Evolutionary conservation across 2,888 invertebrate species (phyloP), one percentile per base, ranked within the genome.

Genomic region (Dromius quadrimaculatus): DNA sequence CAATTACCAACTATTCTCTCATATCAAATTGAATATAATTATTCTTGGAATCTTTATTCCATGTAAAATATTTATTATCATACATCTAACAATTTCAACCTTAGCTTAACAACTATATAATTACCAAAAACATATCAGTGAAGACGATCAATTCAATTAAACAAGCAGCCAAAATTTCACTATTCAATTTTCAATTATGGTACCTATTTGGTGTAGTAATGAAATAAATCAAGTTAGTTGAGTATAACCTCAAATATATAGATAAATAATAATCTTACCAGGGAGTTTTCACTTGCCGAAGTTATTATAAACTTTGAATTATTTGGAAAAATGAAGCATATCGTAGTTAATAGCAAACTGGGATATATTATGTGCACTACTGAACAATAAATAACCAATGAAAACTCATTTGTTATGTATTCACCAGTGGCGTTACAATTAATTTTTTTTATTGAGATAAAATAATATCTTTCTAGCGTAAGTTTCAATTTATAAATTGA

Each of bases 371-470:
- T 28, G 23, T 28, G 50, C 50, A 23, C 28, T 28, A 28, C 28
- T 15, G 23, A 54, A 15, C 50, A 54, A 54, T 54, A 54, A 54
- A 54, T 54, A 54, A 54, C 50, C 50, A 28, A 54, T 54, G 28
- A 54, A 15, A 13, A 13, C 41, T 6, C 36, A 6, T 9, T 1
- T 9, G 36, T 36, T 22, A 47, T 47, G 22, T 47, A 38, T 13
- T 15, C 11, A 5, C 23, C 47, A 47, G 22, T 11, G 47, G 47
- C 22, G 47, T 20, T 11, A 22, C 2, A n/a, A 20, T 22, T 8
- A 1, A 47, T 47, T 47, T 47, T 47, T 20, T 20, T 0, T 19
- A 17, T 15, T 9, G 45, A n/a, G 9, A 8, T 3, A 8, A 36
- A 8, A 36, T 1, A 36, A 3, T 36, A 8, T 8, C n/a, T n/a